Evolutionary conservation across 2,888 invertebrate species (phyloP).

Genomic region (Epicampocera succincta): DNA sequence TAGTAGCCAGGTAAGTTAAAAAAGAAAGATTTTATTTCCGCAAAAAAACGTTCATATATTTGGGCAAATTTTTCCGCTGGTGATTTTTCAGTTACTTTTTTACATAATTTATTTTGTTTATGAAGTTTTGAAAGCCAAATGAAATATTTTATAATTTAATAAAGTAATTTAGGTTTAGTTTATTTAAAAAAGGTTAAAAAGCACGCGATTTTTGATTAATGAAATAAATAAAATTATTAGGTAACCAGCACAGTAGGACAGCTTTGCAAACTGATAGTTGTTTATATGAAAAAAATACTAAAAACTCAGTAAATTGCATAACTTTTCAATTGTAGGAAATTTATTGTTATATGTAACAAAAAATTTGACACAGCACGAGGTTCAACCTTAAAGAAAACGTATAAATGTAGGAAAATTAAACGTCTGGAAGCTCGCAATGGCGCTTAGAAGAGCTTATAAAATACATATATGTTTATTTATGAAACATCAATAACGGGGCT

Average conservation of each 20-base stretch:
- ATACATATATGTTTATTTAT: too few relatives aligned
- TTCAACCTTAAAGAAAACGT: too few relatives aligned
- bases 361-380: too few relatives aligned
- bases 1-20: conserved; percentile 56
- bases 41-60: conserved; percentile 33
- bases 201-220: conserved; percentile 56
- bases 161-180: conserved; percentile 29
- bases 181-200: conserved; percentile 50
- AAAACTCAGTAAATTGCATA: too few relatives aligned
- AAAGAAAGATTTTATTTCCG: conserved; percentile 50
- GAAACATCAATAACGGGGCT: too few relatives aligned
- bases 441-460: too few relatives aligned
- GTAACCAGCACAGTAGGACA: conserved; percentile 34
- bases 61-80: conserved; percentile 54
- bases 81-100: conserved; percentile 43
- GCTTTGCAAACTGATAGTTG: not conserved
- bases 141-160: not conserved
- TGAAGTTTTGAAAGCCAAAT: conserved; percentile 12
- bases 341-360: too few relatives aligned
- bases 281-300: too few relatives aligned
- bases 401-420: too few relatives aligned
- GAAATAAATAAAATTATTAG: conserved; percentile 36
- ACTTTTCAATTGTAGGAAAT: too few relatives aligned
- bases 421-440: too few relatives aligned
- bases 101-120: conserved; percentile 41